Percentiles rank a stretch among this genome's conserved stretches.
Evolutionary conservation across 2,888 invertebrate genomes (phyloP).

Genomic region (Sinhomidia bicolor): DNA sequence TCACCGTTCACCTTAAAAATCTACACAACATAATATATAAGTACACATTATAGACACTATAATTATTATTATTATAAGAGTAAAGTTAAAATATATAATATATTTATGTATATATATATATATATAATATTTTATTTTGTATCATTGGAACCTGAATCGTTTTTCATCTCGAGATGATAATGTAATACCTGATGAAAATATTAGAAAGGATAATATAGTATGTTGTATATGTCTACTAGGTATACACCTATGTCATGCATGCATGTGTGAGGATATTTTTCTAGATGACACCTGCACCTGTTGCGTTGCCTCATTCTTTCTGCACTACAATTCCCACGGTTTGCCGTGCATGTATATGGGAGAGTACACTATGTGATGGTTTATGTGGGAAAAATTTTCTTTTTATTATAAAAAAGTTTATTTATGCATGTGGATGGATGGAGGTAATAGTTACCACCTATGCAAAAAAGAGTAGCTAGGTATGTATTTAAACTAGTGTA

Average conservation of each 20-base stretch:
- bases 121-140: neutral
- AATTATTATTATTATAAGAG: neutral
- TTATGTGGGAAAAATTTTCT: neutral
- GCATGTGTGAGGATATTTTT: neutral
- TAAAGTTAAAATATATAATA: neutral
- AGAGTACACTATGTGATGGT: neutral
- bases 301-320: slow-evolving; percentile 7
- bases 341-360: neutral
- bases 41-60: slow-evolving; percentile 44
- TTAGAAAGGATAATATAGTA: neutral
- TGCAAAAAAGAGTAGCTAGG: too few relatives aligned
- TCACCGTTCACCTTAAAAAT: too few relatives aligned
- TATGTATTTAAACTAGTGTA: neutral
- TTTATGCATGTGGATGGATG: too few relatives aligned
- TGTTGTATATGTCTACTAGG: too few relatives aligned
- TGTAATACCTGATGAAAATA: slow-evolving; percentile 6
- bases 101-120: neutral
- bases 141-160: slow-evolving; percentile 20
- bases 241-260: neutral
- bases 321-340: neutral
- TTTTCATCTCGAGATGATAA: slow-evolving; percentile 9
- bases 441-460: too few relatives aligned
- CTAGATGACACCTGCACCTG: slow-evolving; percentile 44
- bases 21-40: slow-evolving; percentile 36
- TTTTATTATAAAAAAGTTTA: too few relatives aligned